Conservation (phyloP, 1,140 invertebrate genomes). For the Globodera ellingtonae region DNA sequence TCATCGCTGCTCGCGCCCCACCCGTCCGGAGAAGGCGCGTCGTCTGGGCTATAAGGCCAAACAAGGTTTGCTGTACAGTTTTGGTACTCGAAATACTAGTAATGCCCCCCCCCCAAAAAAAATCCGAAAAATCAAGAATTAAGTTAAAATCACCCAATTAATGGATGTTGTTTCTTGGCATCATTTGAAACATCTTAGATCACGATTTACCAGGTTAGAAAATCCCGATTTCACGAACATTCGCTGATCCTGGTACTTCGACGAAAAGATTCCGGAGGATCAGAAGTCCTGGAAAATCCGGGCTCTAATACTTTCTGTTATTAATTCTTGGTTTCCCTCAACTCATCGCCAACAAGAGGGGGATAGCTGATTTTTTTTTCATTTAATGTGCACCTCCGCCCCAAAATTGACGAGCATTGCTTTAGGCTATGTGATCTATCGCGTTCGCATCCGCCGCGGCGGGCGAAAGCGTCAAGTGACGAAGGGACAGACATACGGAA, state of each 20-base stretch:
- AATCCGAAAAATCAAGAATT: too few relatives aligned
- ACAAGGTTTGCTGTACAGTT: constrained; percentile 76
- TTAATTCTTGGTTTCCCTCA: too few relatives aligned
- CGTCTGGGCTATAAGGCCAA: constrained; percentile 94
- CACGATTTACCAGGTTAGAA: too few relatives aligned
- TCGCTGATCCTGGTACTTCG: too few relatives aligned
- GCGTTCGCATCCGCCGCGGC: constrained; percentile 94
- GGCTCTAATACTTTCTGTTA: too few relatives aligned
- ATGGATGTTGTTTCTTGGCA: neutral
- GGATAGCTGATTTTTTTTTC: constrained; percentile 8
- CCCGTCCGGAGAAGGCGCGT: constrained; percentile 96
- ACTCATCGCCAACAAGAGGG: too few relatives aligned
- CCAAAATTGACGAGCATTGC: neutral
- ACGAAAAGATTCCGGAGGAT: too few relatives aligned
- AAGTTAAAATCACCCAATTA: neutral
- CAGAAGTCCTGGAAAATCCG: too few relatives aligned
- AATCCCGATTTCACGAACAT: too few relatives aligned
- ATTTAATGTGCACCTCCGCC: neutral
- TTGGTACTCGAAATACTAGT: too few relatives aligned
- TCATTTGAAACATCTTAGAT: constrained; percentile 3
- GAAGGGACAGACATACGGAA: constrained; percentile 97
- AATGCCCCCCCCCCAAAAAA: too few relatives aligned
- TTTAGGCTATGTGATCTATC: constrained; percentile 90
- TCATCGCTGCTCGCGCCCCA: constrained; percentile 88
- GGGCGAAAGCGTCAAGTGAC: constrained; percentile 95